Evolutionary conservation across 2,888 invertebrate genomes (phyloP), one percentile per base, ranked within the genome.

Genomic region (Tenthredo amoena): DNA sequence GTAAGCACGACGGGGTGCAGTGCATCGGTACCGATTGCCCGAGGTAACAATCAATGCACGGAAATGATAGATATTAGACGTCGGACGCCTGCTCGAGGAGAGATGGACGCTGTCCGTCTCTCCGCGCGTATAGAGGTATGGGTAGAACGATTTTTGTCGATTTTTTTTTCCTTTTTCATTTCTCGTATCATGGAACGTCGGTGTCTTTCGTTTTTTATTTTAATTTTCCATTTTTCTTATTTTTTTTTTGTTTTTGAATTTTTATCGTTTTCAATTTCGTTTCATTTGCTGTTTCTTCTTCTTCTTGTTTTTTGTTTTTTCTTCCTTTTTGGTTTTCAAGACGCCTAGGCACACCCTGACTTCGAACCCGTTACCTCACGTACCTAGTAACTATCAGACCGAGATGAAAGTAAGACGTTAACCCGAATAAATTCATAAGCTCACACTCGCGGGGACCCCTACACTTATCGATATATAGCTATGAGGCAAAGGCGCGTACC

Each of bases 11-110:
- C 76, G 76, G 76, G 76, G 47, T 9, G 76, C 76, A 71, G 37
- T 71, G 71, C 71, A 71, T 18, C 37, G 71, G 47, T 31, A 76
- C 76, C 76, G 77, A 77, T 77, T 77, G 50, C 77, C 31, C 77
- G 40, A 31, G 77, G 77, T 55, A 77, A 77, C 77, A 77, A 77
- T 77, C 77, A 77, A 77, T 77, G 77, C 50, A 50, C 77, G 55
- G 77, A 77, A 77, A 77, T 77, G 77, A 77, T 77, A 77, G 77
- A 77, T 77, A 77, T 77, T 77, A 77, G 77, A 77, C 77, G 34
- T 77, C 55, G 34, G 43, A 74, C 72, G 72, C 72, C 43, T 43
- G 21, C 34, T 74, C 72, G 72, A 43, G 43, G 72, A 74, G 21
- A 9, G 72, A 74, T 43, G 21, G 77, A 55, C 77, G 55, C 31